Evolutionary conservation across 2,113 vertebrate species (phyloP).

Genomic region (Nibea albiflora): DNA sequence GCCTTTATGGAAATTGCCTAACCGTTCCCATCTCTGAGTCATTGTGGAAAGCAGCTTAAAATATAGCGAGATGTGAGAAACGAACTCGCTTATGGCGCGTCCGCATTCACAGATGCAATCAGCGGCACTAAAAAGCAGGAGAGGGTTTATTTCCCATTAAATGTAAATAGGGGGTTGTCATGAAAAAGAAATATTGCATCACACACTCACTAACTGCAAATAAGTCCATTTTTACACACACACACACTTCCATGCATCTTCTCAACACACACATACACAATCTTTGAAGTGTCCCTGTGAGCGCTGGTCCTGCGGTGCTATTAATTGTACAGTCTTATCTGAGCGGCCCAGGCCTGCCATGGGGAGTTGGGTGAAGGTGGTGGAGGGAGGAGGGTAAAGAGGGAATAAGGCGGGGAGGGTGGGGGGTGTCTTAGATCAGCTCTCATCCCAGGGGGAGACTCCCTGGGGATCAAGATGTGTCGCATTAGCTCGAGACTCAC

Average conservation of each 20-base stretch:
- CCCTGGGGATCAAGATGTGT: constrained; percentile 61
- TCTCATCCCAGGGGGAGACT: constrained; percentile 45
- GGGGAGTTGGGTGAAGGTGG: constrained; percentile 60
- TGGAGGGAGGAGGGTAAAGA: background rate
- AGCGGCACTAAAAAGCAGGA: constrained; percentile 33
- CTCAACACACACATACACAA: constrained; percentile 25
- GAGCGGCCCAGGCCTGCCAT: constrained; percentile 71
- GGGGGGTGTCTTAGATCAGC: constrained; percentile 56
- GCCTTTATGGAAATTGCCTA: constrained; percentile 13
- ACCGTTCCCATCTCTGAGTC: constrained; percentile 17
- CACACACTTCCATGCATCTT: background rate
- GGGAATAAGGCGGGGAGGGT: background rate
- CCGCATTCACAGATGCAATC: constrained; percentile 35
- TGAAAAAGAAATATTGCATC: constrained; percentile 56
- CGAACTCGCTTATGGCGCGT: background rate
- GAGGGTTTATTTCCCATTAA: constrained; percentile 50
- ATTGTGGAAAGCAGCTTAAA: background rate
- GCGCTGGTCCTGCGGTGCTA: constrained; percentile 63
- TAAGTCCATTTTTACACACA: constrained; percentile 24
- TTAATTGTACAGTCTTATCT: constrained; percentile 80
- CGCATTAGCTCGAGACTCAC: constrained; percentile 2
- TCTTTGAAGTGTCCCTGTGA: constrained; percentile 70
- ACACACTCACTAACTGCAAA: constrained; percentile 36
- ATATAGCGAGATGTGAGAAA: background rate
- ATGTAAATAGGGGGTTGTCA: constrained; percentile 50